Percentiles rank a stretch among this genome's conserved stretches.
Evolutionary conservation across 2,888 invertebrate genomes (phyloP).

Genomic region (Acleris laterana): DNA sequence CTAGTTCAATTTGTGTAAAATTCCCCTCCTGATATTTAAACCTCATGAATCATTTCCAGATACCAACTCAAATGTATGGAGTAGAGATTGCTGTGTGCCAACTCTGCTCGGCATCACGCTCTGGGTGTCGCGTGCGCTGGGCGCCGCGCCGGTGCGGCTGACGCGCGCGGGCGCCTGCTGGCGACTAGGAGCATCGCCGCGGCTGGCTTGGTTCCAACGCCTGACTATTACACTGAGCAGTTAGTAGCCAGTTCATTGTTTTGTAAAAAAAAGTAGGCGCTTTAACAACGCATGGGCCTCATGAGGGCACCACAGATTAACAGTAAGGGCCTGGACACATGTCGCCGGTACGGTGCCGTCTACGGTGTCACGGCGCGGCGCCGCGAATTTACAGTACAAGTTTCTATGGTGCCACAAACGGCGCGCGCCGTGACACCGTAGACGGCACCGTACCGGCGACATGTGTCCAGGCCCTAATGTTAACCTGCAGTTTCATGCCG

Average conservation of each 20-base stretch:
- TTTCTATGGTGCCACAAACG: no score
- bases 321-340: no score
- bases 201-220: background rate
- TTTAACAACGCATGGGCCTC: background rate
- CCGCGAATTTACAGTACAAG: no score
- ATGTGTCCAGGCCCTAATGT: no score
- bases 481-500: no score
- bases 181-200: background rate
- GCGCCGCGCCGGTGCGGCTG: conserved; percentile 11
- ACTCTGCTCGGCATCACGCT: conserved; percentile 1
- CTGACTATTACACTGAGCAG: background rate
- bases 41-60: background rate
- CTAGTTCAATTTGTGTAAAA: no score
- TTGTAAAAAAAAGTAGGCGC: background rate
- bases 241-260: background rate
- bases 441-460: no score
- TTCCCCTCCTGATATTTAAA: no score
- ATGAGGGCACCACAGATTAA: no score
- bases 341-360: no score
- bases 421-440: no score
- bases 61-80: background rate
- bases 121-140: background rate
- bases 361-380: no score
- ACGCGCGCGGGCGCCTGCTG: background rate
- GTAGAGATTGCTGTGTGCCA: conserved; percentile 5